phyloP scores from a whole-genome alignment of 2,797 vertebrate species.

The Urocyon cinereoargenteus region DNA sequence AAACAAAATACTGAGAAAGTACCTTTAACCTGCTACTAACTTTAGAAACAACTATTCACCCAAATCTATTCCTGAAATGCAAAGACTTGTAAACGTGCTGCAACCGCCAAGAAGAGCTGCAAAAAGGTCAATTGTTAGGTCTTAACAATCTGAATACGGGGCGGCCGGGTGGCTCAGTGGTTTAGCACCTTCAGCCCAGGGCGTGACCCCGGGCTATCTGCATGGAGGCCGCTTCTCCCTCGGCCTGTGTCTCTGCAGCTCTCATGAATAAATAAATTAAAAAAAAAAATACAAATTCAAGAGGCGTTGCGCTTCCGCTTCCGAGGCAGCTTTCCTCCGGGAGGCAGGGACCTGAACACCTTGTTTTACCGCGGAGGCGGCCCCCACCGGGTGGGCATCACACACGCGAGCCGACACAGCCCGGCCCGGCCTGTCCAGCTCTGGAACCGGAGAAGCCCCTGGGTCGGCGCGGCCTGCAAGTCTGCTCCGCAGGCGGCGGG shows the following conservation, averaged over 20 bases:
- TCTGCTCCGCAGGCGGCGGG: too few species aligned
- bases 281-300: not conserved
- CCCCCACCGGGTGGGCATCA: not conserved
- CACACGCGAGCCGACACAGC: not conserved
- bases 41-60: conserved; percentile 31
- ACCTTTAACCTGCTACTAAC: not conserved
- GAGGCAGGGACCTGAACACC: not conserved
- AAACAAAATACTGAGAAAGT: conserved; percentile 6
- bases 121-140: not conserved
- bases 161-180: too few species aligned
- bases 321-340: not conserved
- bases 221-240: too few species aligned
- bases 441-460: not conserved
- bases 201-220: too few species aligned
- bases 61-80: not conserved
- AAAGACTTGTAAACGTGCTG: not conserved
- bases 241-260: too few species aligned
- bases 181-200: too few species aligned
- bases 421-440: not conserved
- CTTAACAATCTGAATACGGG: not conserved
- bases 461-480: too few species aligned
- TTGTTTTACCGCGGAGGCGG: not conserved
- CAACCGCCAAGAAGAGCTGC: not conserved
- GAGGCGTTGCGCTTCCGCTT: not conserved
- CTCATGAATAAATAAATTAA: too few species aligned